A percentile compares a stretch with the other conserved stretches of the same genome.
These are phyloP conservation scores for Dioctria rufipes DNA, from an alignment of 2,888 invertebrate genomes.

Conservation along the genomic window DNA sequence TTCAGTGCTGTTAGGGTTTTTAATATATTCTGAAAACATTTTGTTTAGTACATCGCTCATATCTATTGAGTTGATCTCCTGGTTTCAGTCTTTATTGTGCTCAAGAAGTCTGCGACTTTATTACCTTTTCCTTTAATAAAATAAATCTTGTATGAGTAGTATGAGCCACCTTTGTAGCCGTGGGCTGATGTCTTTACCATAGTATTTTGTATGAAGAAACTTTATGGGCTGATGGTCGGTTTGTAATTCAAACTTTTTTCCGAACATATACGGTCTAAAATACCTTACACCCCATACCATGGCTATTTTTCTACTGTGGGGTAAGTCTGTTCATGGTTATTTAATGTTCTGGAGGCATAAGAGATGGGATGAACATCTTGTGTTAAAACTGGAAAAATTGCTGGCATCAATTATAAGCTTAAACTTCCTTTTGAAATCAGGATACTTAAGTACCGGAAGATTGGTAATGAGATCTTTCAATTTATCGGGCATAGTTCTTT, in stretches of 20 bases:
- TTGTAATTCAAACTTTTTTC: conserved; percentile 21
- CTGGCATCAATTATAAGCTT: conserved; percentile 23
- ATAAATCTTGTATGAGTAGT: background rate
- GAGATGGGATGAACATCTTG: conserved; percentile 45
- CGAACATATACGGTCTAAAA: conserved; percentile 36
- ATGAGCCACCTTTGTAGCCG: conserved; percentile 5
- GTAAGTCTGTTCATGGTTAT: conserved; percentile 43
- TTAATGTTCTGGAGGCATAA: conserved; percentile 40
- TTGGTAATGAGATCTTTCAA: conserved; percentile 22
- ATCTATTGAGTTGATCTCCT: background rate
- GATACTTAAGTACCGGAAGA: conserved; percentile 22
- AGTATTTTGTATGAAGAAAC: conserved; percentile 14
- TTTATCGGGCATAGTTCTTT: conserved; percentile 4
- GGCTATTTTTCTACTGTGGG: conserved; percentile 39
- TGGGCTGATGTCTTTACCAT: conserved; percentile 22
- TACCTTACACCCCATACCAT: conserved; percentile 38
- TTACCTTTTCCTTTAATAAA: conserved; percentile 33
- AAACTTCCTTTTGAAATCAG: conserved; percentile 14
- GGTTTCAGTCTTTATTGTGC: conserved; percentile 22
- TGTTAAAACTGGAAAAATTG: conserved; percentile 28
- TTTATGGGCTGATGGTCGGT: too few species aligned
- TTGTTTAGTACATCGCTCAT: background rate
- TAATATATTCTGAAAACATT: background rate
- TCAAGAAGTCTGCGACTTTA: conserved; percentile 26
- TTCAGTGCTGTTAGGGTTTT: background rate